Evolutionary conservation across 2,797 vertebrate genomes (phyloP).

Genomic region (Varecia variegata): DNA sequence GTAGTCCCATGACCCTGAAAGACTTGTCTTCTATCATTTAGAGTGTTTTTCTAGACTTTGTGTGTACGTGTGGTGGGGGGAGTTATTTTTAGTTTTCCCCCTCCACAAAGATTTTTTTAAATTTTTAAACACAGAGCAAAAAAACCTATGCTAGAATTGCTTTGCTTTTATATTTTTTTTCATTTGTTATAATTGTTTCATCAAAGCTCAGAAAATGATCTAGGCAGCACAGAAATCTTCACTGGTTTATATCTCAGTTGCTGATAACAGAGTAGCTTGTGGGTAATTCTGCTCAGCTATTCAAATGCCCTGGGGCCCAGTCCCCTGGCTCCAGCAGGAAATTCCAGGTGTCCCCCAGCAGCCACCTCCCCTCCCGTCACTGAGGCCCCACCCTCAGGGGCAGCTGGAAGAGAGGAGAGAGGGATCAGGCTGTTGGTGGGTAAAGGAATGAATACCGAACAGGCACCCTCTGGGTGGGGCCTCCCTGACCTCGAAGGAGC

Average conservation of each 20-base stretch:
- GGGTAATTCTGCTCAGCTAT: too few relatives aligned
- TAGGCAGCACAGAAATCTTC: neutral
- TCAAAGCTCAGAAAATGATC: neutral
- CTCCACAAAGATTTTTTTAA: neutral
- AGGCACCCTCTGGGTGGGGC: neutral
- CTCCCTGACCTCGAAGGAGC: neutral
- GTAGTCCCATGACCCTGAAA: neutral
- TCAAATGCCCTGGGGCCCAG: neutral
- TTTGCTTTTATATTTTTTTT: constrained; percentile 32
- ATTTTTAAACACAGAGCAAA: neutral
- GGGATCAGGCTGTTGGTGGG: neutral
- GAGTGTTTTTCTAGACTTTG: neutral
- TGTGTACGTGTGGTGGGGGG: neutral
- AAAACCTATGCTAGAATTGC: neutral
- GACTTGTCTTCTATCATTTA: neutral
- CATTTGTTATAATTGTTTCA: neutral
- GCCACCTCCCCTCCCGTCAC: neutral
- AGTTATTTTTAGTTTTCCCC: neutral
- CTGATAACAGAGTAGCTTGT: neutral
- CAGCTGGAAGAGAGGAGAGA: neutral
- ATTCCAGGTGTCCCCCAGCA: neutral
- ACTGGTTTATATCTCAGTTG: neutral
- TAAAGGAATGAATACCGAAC: neutral
- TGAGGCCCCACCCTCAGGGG: neutral
- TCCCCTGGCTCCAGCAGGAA: neutral